A percentile compares a stretch with the other conserved stretches of the same genome.
Evolutionary conservation across 2,113 vertebrate genomes (phyloP).

Genomic region (Glaucomys volans): DNA sequence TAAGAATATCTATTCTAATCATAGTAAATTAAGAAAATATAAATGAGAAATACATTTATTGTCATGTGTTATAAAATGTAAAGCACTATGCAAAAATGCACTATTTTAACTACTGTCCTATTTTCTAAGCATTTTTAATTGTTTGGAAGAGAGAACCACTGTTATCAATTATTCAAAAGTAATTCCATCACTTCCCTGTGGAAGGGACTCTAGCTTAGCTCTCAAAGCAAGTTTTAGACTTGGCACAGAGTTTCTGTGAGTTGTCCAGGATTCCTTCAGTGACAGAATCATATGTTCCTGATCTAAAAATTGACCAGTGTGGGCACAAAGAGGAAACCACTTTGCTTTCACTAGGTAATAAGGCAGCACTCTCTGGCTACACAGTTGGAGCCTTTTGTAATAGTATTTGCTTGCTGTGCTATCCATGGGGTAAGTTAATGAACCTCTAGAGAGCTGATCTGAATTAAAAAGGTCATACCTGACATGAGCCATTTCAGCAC

Average conservation of each 20-base stretch:
- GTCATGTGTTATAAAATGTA: constrained; percentile 49
- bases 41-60: constrained; percentile 61
- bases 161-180: constrained; percentile 70
- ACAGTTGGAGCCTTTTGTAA: constrained; percentile 75
- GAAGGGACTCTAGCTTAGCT: constrained; percentile 43
- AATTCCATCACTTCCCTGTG: constrained; percentile 52
- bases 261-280: constrained; percentile 66
- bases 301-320: constrained; percentile 76
- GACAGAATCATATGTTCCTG: constrained; percentile 73
- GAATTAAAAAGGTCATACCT: constrained; percentile 80
- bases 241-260: constrained; percentile 48
- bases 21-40: constrained; percentile 52
- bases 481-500: constrained; percentile 74
- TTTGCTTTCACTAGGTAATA: constrained; percentile 75
- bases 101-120: constrained; percentile 9
- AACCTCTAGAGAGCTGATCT: constrained; percentile 73
- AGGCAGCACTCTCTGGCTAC: constrained; percentile 62
- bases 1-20: constrained; percentile 45
- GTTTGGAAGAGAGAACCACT: constrained; percentile 32
- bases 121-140: constrained; percentile 63
- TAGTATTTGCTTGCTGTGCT: constrained; percentile 76
- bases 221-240: constrained; percentile 62
- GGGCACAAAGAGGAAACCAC: constrained; percentile 65
- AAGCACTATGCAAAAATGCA: constrained; percentile 7
- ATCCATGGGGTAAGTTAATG: constrained; percentile 73